phyloP scores from a whole-genome alignment of 2,888 invertebrate species.

The Drosophila kambysellisi region DNA sequence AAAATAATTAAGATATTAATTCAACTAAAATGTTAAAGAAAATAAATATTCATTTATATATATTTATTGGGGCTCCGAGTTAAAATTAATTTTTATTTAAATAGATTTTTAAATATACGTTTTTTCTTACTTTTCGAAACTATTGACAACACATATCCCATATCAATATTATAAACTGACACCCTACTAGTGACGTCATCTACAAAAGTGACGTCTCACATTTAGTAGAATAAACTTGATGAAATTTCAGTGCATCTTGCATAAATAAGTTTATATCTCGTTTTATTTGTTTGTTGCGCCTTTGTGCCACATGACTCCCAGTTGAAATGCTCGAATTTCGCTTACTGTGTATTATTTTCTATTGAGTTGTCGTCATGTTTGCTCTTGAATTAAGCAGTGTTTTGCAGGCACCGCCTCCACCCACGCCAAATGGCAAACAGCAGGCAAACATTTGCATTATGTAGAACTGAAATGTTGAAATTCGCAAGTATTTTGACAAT shows the following conservation, averaged over 20 bases:
- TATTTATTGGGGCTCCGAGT: not conserved
- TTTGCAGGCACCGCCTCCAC: not conserved
- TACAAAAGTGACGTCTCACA: not conserved
- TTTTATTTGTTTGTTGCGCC: not conserved
- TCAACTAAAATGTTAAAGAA: not conserved
- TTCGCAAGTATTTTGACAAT: slow-evolving; percentile 55
- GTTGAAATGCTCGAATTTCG: slow-evolving; percentile 24
- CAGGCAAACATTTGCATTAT: slow-evolving; percentile 68
- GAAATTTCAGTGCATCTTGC: slow-evolving; percentile 5
- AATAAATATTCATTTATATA: too few relatives aligned
- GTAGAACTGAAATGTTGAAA: slow-evolving; percentile 41
- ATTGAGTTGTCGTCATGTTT: slow-evolving; percentile 54
- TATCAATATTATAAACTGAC: not conserved
- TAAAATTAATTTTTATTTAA: not conserved
- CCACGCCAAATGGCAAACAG: not conserved
- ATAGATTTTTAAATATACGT: not conserved
- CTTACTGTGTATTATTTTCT: slow-evolving; percentile 38
- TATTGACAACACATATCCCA: not conserved
- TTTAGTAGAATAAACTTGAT: not conserved
- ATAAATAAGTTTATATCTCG: not conserved
- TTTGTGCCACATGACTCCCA: slow-evolving; percentile 7
- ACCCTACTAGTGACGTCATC: not conserved
- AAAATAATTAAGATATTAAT: not conserved
- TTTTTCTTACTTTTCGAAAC: not conserved
- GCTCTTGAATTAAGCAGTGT: slow-evolving; percentile 68